Base-by-base conservation (phyloP, 2,797 vertebrate genomes). In the Balearica regulorum region DNA sequence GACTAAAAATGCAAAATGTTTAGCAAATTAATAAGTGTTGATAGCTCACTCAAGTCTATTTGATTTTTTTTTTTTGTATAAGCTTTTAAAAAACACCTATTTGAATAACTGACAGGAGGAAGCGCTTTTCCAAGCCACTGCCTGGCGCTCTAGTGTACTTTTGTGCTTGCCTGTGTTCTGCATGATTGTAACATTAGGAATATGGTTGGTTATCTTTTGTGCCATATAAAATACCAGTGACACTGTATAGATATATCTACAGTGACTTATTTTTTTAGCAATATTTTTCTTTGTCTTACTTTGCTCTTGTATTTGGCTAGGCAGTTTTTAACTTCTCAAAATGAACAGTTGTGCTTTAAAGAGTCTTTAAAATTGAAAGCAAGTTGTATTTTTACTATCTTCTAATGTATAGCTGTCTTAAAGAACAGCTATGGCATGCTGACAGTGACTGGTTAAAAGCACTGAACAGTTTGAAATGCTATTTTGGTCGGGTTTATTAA, bases 71-170 rank as follows among this genome's bases (percentile, higher is more conserved):
- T 28, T 54, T 81, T 57, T 24, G 62, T 33, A 73, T 65, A 48
- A 73, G 3, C 18, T 51, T 64, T 73, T 33, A 2, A 3, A 35
- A 62, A 26, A 4, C 6, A 54, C 15, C 11, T 43, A 9, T 0
- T 78, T 43, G 17, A 82, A 28, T 66, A 87, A 68, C 43, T 66
- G 20, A 46, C 13, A 31, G 43, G 35, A 86, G 17, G 44, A 69
- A 65, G 41, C 13, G 28, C 11, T 87, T 83, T 60, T 64, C 21
- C 24, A 89, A 60, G 60, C 26, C 24, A 6, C 18, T 75, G 20
- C 33, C 31, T 55, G 31, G 15, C 35, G 33, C 17, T 84, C 21
- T 55, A 37, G 21, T 49, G 17, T 68, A 2, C 24, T 39, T 64
- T 57, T 82, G 33, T 71, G 22, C 49, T 79, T 75, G 31, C 41